Evolutionary conservation across 2,888 invertebrate genomes (phyloP).

Genomic region (Pristionchus exspectatus): DNA sequence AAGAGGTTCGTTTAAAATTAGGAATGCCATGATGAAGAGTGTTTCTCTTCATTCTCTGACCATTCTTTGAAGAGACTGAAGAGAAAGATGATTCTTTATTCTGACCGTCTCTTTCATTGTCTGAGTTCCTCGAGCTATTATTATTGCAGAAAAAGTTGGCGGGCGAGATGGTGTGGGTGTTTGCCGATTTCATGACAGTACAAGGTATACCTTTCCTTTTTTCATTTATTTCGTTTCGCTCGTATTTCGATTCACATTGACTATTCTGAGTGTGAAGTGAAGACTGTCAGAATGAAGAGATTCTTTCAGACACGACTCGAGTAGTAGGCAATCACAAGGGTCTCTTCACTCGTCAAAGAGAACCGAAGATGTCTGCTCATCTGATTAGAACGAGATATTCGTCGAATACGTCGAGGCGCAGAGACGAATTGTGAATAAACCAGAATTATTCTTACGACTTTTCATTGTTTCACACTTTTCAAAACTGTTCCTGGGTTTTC

Average conservation of each 20-base stretch:
- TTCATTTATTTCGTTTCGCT: too few relatives aligned
- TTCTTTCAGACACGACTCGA: conserved; percentile 70
- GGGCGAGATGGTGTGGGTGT: conserved; percentile 99
- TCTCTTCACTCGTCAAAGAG: conserved; percentile 90
- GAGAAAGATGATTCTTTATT: not conserved
- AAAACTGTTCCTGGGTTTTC: not conserved
- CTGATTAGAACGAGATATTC: conserved; percentile 87
- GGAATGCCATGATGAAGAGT: too few relatives aligned
- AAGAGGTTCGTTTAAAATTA: conserved; percentile 79
- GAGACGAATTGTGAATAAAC: conserved; percentile 14
- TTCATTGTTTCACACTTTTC: not conserved
- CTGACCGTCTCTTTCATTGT: not conserved
- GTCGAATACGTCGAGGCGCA: not conserved
- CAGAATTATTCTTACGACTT: not conserved
- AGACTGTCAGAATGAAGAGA: not conserved
- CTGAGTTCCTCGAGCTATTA: not conserved
- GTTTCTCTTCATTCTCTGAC: too few relatives aligned
- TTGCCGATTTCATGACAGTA: conserved; percentile 96
- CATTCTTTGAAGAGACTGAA: too few relatives aligned
- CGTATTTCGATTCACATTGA: too few relatives aligned
- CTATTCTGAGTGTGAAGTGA: too few relatives aligned
- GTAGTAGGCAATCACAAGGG: conserved; percentile 82
- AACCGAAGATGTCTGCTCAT: conserved; percentile 92
- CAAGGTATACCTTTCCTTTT: not conserved
- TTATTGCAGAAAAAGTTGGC: conserved; percentile 82